Evolutionary conservation across 2,797 vertebrate genomes (phyloP).

Genomic region (Lacerta viridis): DNA sequence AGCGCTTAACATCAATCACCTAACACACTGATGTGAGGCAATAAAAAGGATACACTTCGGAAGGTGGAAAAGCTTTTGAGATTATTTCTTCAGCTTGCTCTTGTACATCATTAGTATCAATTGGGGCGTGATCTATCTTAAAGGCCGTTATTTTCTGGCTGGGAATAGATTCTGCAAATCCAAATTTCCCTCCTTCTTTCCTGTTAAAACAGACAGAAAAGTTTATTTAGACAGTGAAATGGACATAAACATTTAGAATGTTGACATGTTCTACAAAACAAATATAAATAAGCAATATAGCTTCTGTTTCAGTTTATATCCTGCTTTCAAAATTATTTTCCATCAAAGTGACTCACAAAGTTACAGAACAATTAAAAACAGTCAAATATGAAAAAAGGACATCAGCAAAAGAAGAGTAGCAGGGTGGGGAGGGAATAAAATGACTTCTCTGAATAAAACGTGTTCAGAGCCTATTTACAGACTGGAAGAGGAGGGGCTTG

Average conservation of each 20-base stretch:
- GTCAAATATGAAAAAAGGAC: neutral
- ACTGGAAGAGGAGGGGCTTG: neutral
- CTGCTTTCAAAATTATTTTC: neutral
- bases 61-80: constrained; percentile 80
- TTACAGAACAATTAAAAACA: constrained; percentile 3
- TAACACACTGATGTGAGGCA: rapidly evolving
- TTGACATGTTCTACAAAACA: neutral
- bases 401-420: neutral
- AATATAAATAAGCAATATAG: neutral
- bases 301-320: neutral
- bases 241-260: neutral
- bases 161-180: constrained; percentile 93
- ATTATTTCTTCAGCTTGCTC: constrained; percentile 87
- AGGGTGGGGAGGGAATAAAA: neutral
- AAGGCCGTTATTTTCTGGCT: constrained; percentile 91
- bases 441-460: neutral
- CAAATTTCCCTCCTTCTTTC: constrained; percentile 92
- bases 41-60: constrained; percentile 87
- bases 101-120: constrained; percentile 84
- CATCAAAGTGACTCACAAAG: neutral
- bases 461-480: neutral
- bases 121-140: constrained; percentile 85
- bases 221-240: neutral
- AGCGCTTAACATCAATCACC: neutral
- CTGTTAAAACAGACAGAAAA: constrained; percentile 73